Base-by-base conservation (phyloP, 1,140 invertebrate species). In the Sycobia sp. region DNA sequence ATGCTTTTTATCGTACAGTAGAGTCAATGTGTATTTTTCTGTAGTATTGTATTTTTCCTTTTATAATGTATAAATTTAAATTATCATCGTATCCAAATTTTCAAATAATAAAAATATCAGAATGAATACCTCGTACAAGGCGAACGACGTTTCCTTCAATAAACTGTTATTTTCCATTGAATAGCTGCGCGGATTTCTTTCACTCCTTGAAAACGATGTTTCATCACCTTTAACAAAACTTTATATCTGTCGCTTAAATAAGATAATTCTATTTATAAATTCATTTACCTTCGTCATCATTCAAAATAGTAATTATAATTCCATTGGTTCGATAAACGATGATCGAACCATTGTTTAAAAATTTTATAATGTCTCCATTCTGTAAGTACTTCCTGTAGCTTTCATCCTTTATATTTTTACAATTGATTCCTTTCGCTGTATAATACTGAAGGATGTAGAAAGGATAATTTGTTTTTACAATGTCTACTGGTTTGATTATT, bases 391-490 rank as follows among this genome's bases (percentile, higher is more conserved):
- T 78, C 50, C 76, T 70, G 36, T 69, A 67, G 44, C 58, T 65
- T 62, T 77, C 74, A 50, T 68, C 41, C 32, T 56, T 62, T 43
- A 57, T 44, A 13, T 27, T 53, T 16, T 65, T 44, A 58, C 14
- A 43, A 49, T 25, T 18, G 11, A 16, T 29, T 9, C 43, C 50
- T n/a, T 72, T 67, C n/a, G 65, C 53, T 16, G 65, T 54, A 63
- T 82, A 79, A 62, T 72, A 78, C 68, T 85, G 84, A 62, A 79
- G 80, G 18, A 85, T 81, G 56, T 83, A 82, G 38, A 80, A 82
- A 46, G 84, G 71, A 66, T 71, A 69, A 41, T 77, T 62, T 8
- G 72, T 73, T 68, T 78, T 74, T 32, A 75, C 54, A 65, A 76
- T 71, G 56, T 77, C 69, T 53, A 83, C 71, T 34, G 76, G 77